A percentile compares a stretch with the other conserved stretches of the same genome.
These are phyloP conservation scores for Cisticola juncidis DNA, from an alignment of 2,113 vertebrate genomes.

Conservation along the genomic window DNA sequence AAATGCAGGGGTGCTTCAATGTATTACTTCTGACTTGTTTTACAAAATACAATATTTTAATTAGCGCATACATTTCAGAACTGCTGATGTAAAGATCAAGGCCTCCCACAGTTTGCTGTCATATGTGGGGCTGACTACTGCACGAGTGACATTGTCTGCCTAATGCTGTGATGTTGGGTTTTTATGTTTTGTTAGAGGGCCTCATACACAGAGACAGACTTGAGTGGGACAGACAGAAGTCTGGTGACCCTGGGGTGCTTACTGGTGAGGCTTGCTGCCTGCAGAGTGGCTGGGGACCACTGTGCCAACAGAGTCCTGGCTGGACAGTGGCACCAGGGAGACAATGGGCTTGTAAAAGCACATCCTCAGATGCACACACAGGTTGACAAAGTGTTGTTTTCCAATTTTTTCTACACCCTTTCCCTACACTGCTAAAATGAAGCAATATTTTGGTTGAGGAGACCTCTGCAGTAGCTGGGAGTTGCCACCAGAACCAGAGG, in stretches of 20 bases:
- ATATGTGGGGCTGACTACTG: accelerated
- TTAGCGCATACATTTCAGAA: not conserved
- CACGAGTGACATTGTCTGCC: not conserved
- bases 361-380: not conserved
- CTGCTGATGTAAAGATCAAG: not conserved
- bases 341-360: not conserved
- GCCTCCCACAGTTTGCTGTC: not conserved
- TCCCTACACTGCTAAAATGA: not conserved
- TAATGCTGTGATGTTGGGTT: not conserved
- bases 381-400: not conserved
- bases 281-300: accelerated
- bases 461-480: not conserved
- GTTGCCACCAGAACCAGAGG: not conserved
- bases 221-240: not conserved
- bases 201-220: not conserved
- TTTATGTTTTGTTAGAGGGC: not conserved
- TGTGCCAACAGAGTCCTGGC: not conserved
- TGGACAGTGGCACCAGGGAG: not conserved
- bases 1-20: not conserved
- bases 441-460: not conserved
- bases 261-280: not conserved
- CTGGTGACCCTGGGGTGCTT: not conserved
- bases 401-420: not conserved
- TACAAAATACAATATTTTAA: not conserved
- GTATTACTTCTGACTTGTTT: not conserved